phyloP scores from a whole-genome alignment of 2,888 invertebrate genomes.

The Matsumyia berberina region DNA sequence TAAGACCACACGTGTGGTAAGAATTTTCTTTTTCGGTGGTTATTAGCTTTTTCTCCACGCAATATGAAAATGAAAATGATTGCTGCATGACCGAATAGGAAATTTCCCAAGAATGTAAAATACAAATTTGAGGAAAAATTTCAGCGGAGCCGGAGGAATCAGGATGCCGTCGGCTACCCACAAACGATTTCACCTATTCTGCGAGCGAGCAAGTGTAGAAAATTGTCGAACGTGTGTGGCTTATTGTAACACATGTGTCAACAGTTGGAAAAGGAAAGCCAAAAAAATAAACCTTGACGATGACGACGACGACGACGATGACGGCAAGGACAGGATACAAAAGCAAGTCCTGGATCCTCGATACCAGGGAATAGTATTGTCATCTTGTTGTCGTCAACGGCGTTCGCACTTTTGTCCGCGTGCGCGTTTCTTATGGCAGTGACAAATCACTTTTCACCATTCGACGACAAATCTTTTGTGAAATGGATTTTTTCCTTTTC shows the following conservation, averaged over 20 bases:
- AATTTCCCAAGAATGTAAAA: constrained; percentile 30
- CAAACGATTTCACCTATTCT: constrained; percentile 52
- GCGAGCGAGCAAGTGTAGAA: constrained; percentile 18
- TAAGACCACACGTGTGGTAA: constrained; percentile 40
- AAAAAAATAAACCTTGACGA: constrained; percentile 21
- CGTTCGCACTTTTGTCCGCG: constrained; percentile 62
- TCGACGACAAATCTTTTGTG: constrained; percentile 71
- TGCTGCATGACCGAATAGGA: constrained; percentile 31
- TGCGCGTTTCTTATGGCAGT: constrained; percentile 64
- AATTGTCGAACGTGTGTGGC: constrained; percentile 43
- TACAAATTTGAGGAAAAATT: constrained; percentile 6
- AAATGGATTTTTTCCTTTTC: constrained; percentile 67
- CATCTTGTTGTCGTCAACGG: constrained; percentile 68
- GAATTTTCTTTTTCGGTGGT: constrained; percentile 22
- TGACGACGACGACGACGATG: constrained; percentile 1
- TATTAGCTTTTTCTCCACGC: constrained; percentile 21
- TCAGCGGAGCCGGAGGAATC: constrained; percentile 13
- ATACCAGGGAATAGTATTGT: constrained; percentile 47
- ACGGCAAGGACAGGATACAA: constrained; percentile 31
- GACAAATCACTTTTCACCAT: constrained; percentile 72
- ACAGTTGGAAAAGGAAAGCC: constrained; percentile 27
- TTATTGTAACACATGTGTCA: constrained; percentile 59
- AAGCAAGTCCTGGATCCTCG: constrained; percentile 43
- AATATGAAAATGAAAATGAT: constrained; percentile 8
- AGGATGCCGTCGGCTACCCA: not conserved